Evolutionary conservation across 2,113 vertebrate genomes (phyloP).

Genomic region (Natator depressus): DNA sequence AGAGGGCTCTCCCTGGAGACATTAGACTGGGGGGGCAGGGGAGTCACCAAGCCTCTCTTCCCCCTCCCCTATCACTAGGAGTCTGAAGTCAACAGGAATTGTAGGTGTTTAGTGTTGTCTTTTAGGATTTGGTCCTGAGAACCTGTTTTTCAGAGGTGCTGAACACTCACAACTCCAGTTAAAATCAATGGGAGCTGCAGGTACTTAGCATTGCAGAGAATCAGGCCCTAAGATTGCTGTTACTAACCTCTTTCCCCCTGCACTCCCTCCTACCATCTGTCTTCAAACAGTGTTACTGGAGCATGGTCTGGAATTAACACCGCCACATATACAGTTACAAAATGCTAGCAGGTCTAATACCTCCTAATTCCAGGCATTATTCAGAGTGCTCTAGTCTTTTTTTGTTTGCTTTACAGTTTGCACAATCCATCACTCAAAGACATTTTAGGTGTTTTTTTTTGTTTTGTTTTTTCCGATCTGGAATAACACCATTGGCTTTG

Average conservation of each 20-base stretch:
- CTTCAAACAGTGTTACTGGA: neutral
- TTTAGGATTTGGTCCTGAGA: neutral
- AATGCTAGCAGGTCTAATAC: neutral
- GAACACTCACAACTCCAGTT: neutral
- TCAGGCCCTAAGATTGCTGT: neutral
- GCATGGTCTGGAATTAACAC: conserved; percentile 41
- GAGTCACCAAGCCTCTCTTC: conserved; percentile 52
- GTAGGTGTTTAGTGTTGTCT: neutral
- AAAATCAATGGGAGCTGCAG: neutral
- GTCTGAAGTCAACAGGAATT: neutral
- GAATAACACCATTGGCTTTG: neutral
- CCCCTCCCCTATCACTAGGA: neutral
- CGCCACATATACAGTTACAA: neutral
- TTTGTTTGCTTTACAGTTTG: neutral
- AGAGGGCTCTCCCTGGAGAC: neutral
- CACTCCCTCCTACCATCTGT: neutral
- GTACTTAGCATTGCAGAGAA: neutral
- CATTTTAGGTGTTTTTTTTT: neutral
- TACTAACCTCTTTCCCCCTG: neutral
- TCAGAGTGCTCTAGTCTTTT: neutral
- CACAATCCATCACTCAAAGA: neutral
- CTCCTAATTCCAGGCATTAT: conserved; percentile 53
- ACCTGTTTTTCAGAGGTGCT: neutral
- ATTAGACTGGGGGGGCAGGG: neutral
- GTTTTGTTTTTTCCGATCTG: neutral